phyloP scores from a whole-genome alignment of 2,888 invertebrate genomes.

The Microctonus brassicae region DNA sequence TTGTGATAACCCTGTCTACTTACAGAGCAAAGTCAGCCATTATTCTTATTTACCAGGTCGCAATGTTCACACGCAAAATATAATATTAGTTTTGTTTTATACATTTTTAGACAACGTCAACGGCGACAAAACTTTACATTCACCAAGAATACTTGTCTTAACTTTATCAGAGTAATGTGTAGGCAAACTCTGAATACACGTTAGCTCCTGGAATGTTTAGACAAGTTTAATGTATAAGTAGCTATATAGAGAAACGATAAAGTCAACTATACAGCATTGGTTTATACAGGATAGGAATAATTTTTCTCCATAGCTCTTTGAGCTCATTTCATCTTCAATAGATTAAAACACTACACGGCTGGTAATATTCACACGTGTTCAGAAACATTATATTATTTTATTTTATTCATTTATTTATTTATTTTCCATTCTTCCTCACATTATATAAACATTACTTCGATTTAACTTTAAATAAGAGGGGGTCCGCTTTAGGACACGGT shows the following conservation, averaged over 20 bases:
- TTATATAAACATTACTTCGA: neutral
- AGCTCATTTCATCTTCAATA: neutral
- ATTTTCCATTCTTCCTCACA: too few relatives aligned
- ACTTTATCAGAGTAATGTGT: neutral
- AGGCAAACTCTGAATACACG: neutral
- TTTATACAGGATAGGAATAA: neutral
- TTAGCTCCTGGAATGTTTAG: neutral
- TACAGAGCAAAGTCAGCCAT: neutral
- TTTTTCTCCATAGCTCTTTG: neutral
- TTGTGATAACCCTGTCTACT: neutral
- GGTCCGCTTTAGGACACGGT: constrained; percentile 15
- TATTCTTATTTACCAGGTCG: constrained; percentile 50
- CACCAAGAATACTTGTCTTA: neutral
- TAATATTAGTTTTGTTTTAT: constrained; percentile 55
- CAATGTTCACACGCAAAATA: constrained; percentile 63
- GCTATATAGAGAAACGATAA: neutral
- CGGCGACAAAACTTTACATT: neutral
- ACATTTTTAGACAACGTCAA: neutral
- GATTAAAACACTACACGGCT: neutral
- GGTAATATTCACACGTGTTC: constrained; percentile 4
- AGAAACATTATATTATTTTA: neutral
- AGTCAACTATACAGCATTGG: neutral
- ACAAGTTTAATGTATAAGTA: neutral
- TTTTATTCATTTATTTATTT: too few relatives aligned
- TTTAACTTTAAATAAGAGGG: neutral